phyloP scores from a whole-genome alignment of 2,797 vertebrate genomes.

The Melanotaenia maccullochi region DNA sequence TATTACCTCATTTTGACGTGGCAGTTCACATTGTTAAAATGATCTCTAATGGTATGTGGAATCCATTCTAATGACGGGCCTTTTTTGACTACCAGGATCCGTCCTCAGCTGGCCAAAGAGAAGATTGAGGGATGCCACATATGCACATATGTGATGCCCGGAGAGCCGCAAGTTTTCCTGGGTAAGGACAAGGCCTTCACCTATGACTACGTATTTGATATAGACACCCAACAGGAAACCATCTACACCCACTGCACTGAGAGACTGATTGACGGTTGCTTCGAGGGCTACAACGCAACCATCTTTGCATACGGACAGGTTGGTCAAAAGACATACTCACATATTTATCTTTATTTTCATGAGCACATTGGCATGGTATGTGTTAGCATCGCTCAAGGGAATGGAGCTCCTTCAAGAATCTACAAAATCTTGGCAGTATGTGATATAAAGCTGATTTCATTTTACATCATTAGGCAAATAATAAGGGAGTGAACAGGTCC shows the following conservation, averaged over 20 bases:
- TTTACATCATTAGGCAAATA: constrained; percentile 27
- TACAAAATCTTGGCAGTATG: constrained; percentile 34
- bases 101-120: constrained; percentile 95
- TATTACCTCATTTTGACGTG: neutral
- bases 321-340: neutral
- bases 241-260: constrained; percentile 92
- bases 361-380: neutral
- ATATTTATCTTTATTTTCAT: neutral
- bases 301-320: constrained; percentile 98
- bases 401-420: constrained; percentile 7
- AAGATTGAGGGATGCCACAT: constrained; percentile 98
- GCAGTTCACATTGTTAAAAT: neutral
- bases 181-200: constrained; percentile 99
- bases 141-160: constrained; percentile 93
- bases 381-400: constrained; percentile 31
- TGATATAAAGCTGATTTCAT: constrained; percentile 42
- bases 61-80: neutral
- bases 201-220: constrained; percentile 94
- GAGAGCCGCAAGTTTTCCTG: constrained; percentile 94
- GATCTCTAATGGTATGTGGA: neutral
- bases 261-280: constrained; percentile 94
- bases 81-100: constrained; percentile 83
- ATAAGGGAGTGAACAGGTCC: constrained; percentile 47
- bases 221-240: constrained; percentile 90
- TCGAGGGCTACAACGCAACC: constrained; percentile 97